Percentiles rank a stretch among this genome's conserved stretches.
These are phyloP conservation scores for Clepsis dumicolana DNA, from an alignment of 2,888 invertebrate species.

Conservation along the genomic window DNA sequence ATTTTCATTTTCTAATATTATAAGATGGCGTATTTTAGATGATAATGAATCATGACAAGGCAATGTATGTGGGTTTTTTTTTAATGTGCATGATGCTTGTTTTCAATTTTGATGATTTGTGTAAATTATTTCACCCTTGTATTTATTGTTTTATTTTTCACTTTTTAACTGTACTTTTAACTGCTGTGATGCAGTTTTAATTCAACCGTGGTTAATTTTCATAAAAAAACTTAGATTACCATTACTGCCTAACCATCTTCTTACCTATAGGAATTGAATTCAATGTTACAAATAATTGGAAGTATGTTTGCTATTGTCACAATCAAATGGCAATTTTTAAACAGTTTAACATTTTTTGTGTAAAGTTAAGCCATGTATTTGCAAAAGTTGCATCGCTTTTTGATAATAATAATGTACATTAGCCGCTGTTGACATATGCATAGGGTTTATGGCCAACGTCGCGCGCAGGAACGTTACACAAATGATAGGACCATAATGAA, in stretches of 20 bases:
- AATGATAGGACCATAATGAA: neutral
- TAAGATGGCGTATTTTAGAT: constrained; percentile 85
- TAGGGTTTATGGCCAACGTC: constrained; percentile 10
- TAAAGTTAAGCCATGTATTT: neutral
- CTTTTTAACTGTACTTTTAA: constrained; percentile 55
- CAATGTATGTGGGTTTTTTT: constrained; percentile 71
- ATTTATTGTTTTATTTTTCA: constrained; percentile 60
- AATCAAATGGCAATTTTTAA: neutral
- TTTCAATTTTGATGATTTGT: constrained; percentile 61
- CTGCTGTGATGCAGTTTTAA: constrained; percentile 48
- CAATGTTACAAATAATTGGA: no score
- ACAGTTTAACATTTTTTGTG: neutral
- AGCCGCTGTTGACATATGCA: constrained; percentile 34
- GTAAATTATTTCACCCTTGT: constrained; percentile 69
- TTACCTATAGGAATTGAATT: no score
- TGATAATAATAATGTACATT: constrained; percentile 33
- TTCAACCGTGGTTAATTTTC: neutral
- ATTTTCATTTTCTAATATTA: constrained; percentile 64
- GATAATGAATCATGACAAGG: constrained; percentile 84
- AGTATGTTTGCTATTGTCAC: no score
- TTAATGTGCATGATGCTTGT: constrained; percentile 44
- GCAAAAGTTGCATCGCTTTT: constrained; percentile 20
- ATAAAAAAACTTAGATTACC: no score
- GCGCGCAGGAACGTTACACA: constrained; percentile 1
- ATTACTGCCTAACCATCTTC: no score